Evolutionary conservation across 2,888 invertebrate species (phyloP).

Genomic region (Morpho deidamia): DNA sequence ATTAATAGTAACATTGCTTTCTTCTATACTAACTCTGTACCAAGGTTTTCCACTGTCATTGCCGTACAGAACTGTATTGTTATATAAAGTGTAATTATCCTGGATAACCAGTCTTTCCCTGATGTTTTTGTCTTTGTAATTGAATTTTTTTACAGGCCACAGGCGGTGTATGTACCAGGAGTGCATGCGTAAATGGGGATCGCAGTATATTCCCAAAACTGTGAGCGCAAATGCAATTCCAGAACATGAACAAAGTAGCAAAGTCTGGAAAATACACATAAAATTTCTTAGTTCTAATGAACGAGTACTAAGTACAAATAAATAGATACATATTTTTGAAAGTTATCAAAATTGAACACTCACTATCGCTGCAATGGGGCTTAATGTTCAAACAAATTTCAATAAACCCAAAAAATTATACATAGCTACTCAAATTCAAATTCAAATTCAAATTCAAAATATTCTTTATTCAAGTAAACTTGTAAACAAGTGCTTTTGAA

Average conservation of each 20-base stretch:
- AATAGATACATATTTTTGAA: too few relatives aligned
- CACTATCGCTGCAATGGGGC: too few relatives aligned
- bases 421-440: too few relatives aligned
- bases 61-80: constrained; percentile 18
- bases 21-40: constrained; percentile 32
- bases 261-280: constrained; percentile 44
- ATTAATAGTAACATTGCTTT: constrained; percentile 32
- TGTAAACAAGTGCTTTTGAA: too few relatives aligned
- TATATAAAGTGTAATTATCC: constrained; percentile 30
- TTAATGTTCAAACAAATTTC: too few relatives aligned
- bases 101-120: constrained; percentile 28
- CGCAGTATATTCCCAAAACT: constrained; percentile 61
- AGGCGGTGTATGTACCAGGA: constrained; percentile 55
- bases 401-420: too few relatives aligned
- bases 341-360: too few relatives aligned
- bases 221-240: constrained; percentile 66
- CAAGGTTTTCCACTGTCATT: constrained; percentile 29
- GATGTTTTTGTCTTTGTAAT: constrained; percentile 33
- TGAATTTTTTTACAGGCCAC: constrained; percentile 46
- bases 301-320: too few relatives aligned
- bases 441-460: too few relatives aligned
- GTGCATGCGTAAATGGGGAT: constrained; percentile 53
- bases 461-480: too few relatives aligned
- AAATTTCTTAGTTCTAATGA: not conserved
- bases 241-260: constrained; percentile 63